Conservation (phyloP, 2,113 vertebrate genomes). For the Pollachius pollachius region DNA sequence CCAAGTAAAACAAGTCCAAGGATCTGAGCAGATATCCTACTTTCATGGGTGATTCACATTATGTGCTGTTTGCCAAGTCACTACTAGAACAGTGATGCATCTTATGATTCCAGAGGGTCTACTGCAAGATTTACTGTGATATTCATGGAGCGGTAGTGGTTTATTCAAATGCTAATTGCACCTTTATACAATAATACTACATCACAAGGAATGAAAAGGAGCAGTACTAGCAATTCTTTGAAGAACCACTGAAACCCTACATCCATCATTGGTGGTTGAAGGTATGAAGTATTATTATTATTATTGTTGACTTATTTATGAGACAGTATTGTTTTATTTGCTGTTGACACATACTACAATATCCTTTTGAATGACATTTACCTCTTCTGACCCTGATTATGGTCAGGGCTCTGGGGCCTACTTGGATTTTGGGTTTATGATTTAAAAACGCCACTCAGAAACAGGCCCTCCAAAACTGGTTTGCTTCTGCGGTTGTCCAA, state of each 20-base stretch:
- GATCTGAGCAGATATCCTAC: background rate
- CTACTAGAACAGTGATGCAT: background rate
- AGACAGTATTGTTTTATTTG: constrained; percentile 26
- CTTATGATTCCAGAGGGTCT: background rate
- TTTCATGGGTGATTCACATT: constrained; percentile 4
- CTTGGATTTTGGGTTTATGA: constrained; percentile 26
- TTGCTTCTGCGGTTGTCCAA: constrained; percentile 32
- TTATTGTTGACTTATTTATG: constrained; percentile 38
- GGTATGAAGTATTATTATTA: no score
- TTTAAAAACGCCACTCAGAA: constrained; percentile 21
- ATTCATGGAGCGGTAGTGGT: constrained; percentile 10
- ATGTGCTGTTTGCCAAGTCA: constrained; percentile 1
- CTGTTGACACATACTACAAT: constrained; percentile 14
- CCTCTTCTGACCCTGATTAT: constrained; percentile 35
- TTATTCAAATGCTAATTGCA: constrained; percentile 47
- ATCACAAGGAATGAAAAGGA: constrained; percentile 48
- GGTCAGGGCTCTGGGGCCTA: constrained; percentile 13
- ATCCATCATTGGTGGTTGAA: background rate
- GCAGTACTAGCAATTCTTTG: constrained; percentile 6
- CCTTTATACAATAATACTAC: background rate
- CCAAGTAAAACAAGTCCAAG: constrained; percentile 20
- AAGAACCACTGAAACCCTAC: constrained; percentile 12
- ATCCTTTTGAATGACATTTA: constrained; percentile 15
- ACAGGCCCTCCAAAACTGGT: constrained; percentile 32
- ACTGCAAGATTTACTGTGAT: background rate